Percentiles rank a stretch among this genome's conserved stretches.
phyloP scores from a whole-genome alignment of 2,113 vertebrate genomes.

The Oreotragus oreotragus region DNA sequence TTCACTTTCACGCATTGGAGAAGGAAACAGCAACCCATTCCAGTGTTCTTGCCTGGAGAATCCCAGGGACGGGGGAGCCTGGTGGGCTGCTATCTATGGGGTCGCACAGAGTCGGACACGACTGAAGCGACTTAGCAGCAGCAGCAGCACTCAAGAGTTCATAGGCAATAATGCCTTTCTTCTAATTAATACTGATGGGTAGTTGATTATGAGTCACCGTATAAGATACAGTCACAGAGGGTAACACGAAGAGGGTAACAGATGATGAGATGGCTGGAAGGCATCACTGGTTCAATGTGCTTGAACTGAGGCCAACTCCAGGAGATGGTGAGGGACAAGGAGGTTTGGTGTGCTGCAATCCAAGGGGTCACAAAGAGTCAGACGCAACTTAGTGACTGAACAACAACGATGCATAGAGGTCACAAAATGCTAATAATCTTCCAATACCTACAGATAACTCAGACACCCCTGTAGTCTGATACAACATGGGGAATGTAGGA shows the following conservation, averaged over 20 bases:
- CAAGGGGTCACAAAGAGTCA: not conserved
- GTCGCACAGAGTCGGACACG: too few species aligned
- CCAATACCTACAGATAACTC: constrained; percentile 45
- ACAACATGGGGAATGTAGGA: not conserved
- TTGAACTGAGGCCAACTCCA: not conserved
- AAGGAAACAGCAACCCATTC: too few species aligned
- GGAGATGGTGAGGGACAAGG: not conserved
- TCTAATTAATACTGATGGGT: constrained; percentile 52
- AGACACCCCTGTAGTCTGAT: constrained; percentile 23
- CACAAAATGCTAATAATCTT: constrained; percentile 36
- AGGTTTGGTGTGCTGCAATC: not conserved
- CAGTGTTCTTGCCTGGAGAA: too few species aligned
- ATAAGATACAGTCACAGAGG: not conserved
- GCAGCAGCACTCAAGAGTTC: constrained; percentile 29
- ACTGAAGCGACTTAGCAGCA: too few species aligned
- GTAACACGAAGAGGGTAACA: not conserved
- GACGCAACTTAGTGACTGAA: not conserved
- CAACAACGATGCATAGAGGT: constrained; percentile 25
- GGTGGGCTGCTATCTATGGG: too few species aligned
- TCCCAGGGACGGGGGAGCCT: too few species aligned
- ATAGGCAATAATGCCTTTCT: constrained; percentile 26
- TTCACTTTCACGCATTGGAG: too few species aligned
- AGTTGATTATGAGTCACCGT: constrained; percentile 56
- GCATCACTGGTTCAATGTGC: not conserved
- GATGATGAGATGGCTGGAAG: not conserved